phyloP scores from a whole-genome alignment of 2,888 invertebrate species.

The Alloplasta piceator region DNA sequence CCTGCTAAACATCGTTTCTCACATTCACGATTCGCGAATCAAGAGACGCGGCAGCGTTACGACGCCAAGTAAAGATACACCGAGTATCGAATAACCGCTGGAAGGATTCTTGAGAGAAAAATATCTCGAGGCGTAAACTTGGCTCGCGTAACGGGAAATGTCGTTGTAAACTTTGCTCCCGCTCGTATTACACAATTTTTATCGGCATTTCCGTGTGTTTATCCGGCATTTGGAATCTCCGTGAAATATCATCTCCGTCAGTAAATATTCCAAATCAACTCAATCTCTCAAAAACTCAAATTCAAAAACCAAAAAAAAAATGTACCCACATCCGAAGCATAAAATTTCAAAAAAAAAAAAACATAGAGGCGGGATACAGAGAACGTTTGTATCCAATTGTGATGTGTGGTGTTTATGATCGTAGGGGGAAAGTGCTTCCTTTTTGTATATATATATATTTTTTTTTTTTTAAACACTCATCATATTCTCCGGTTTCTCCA shows the following conservation, averaged over 20 bases:
- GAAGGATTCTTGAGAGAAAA: conserved; percentile 6
- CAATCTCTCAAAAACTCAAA: not conserved
- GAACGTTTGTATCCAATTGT: conserved; percentile 47
- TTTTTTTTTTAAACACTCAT: conserved; percentile 9
- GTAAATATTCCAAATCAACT: not conserved
- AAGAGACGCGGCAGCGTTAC: too few relatives aligned
- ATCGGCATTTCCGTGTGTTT: conserved; percentile 14
- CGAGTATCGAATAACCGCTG: conserved; percentile 36
- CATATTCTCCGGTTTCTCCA: conserved; percentile 11
- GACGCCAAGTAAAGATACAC: conserved; percentile 33
- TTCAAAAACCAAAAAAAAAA: conserved; percentile 24
- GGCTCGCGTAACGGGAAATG: conserved; percentile 1
- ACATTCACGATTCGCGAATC: not conserved
- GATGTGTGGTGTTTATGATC: conserved; percentile 38
- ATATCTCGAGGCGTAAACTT: not conserved
- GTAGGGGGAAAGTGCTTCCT: conserved; percentile 30
- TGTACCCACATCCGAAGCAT: not conserved
- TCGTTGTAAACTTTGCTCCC: conserved; percentile 8
- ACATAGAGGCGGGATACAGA: conserved; percentile 38
- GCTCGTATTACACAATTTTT: conserved; percentile 39
- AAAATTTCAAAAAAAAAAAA: not conserved
- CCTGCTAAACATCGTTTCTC: conserved; percentile 18
- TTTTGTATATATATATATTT: conserved; percentile 3
- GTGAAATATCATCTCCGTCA: conserved; percentile 1
- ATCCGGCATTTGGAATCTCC: conserved; percentile 48